Base-by-base conservation (phyloP, 2,113 vertebrate species). In the Galbula dea region DNA sequence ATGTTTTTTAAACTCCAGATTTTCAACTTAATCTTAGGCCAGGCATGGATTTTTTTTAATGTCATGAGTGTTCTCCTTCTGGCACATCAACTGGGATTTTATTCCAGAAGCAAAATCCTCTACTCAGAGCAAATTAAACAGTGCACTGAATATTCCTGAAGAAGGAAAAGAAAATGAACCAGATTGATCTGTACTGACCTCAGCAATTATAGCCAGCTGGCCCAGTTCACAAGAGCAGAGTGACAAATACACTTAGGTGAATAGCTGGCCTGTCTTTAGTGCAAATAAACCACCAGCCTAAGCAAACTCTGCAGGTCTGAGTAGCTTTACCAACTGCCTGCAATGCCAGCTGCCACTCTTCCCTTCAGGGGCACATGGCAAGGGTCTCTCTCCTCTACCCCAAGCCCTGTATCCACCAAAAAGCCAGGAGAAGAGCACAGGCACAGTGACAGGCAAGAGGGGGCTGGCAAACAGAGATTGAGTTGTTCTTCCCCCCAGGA, bases 231-330 rank as follows among this genome's bases (percentile, higher is more conserved):
- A 78, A 61, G 20, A 86, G 34, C 66, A 68, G 62, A 36, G 52
- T 72, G 90, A 87, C 65, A 76, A 76, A 93, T 67, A 34, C 20
- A 26, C 87, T 45, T 58, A 72, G 74, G 30, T 62, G 63, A 84
- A 90, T 51, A 48, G 74, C 51, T 94, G 73, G 46, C 51, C 62
- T 89, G 57, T 41, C 63, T 67, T 76, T 11, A 46, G 36, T 52
- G 74, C 69, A 72, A 84, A 90, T 48, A 76, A 93, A 67, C 58
- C 61, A 79, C 61, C 57, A 71, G 57, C 51, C 87, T 58, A 34
- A 93, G 69, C 43, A 77, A 88, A 90, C 48, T 61, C 55, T 62
- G n/a, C 43, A 21, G 26, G 67, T 65, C 51, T 69, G 51, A 94
- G 61, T 12, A 61, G 76, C 55, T 89, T 79, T 92, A 63, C 49